Evolutionary conservation across 1,140 invertebrate species (phyloP), one percentile per base, ranked within the genome.

Genomic region (Microplitis mediator): DNA sequence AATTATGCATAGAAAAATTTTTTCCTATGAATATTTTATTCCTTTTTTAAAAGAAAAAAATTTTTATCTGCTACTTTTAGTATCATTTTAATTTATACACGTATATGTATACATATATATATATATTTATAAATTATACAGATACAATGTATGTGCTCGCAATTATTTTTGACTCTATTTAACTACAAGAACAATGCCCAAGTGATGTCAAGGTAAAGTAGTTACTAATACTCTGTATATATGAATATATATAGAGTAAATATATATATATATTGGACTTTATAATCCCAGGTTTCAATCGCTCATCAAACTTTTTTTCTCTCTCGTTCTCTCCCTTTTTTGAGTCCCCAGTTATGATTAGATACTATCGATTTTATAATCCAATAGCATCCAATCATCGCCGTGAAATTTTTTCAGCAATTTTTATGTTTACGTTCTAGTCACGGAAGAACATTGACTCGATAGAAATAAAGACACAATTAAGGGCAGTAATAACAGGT

Each of bases 191-290:
- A 58, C 56, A 58, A 58, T 58, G 56, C 56, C 56, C 56, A 45
- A 45, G 39, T 54, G 56, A 58, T 58, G 56, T 58, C 56, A 58
- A 58, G 56, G 56, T 58, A 58, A 58, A 58, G 23, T 58, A 58
- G 14, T 8, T 58, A 45, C 8, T 58, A 31, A 58, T 58, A 58
- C 16, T 45, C 6, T 8, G 8, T 45, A 45, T 45, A 11, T 58
- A 58, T 58, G 2, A 23, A 23, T 23, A 23, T 23, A 23, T 23
- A 23, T 23, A 23, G 23, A 23, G 2, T 0, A 23, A 23, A 23
- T 23, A 23, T 45, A 45, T 8, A 45, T 45, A 45, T 45, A 11
- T 58, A 58, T 58, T 23, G 5, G 56, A 58, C 23, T 58, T 58
- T 58, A 23, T 58, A 23, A n/a, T 58, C 8, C 39, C 39, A 45